Evolutionary conservation across 1,140 invertebrate species (phyloP).

Genomic region (Anastrepha ludens): DNA sequence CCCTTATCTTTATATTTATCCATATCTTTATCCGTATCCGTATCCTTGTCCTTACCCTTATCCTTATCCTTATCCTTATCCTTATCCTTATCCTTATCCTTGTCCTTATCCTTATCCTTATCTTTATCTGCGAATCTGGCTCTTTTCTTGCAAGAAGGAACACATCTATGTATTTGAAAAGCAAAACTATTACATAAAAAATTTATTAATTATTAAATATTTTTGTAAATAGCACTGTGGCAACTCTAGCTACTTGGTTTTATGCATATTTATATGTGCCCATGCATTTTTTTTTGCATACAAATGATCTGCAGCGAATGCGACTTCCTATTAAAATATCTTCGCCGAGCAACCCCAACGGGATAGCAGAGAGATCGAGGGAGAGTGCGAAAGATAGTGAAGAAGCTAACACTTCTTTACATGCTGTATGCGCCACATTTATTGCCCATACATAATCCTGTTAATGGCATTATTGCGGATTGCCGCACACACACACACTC

Average conservation of each 20-base stretch:
- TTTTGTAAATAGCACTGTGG: background rate
- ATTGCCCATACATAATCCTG: conserved; percentile 58
- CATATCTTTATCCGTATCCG: too few species aligned
- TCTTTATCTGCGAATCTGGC: too few species aligned
- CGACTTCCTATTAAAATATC: background rate
- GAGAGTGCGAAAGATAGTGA: background rate
- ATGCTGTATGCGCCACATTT: conserved; percentile 53
- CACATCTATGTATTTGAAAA: too few species aligned
- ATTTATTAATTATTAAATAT: background rate
- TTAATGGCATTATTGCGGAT: conserved; percentile 57
- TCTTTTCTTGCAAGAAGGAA: too few species aligned
- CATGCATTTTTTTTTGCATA: conserved; percentile 20
- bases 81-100: too few species aligned
- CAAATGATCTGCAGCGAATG: conserved; percentile 33
- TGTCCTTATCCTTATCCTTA: too few species aligned
- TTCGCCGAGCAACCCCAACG: background rate
- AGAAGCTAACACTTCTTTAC: background rate
- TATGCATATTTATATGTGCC: background rate
- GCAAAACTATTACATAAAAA: too few species aligned
- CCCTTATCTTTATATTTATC: too few species aligned
- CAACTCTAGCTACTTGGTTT: background rate
- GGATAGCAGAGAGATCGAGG: background rate
- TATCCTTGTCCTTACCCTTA: too few species aligned
- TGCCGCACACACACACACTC: background rate
- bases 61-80: too few species aligned